These are phyloP conservation scores for Clitarchus hookeri DNA, from an alignment of 2,888 invertebrate species.

Conservation along the genomic window DNA sequence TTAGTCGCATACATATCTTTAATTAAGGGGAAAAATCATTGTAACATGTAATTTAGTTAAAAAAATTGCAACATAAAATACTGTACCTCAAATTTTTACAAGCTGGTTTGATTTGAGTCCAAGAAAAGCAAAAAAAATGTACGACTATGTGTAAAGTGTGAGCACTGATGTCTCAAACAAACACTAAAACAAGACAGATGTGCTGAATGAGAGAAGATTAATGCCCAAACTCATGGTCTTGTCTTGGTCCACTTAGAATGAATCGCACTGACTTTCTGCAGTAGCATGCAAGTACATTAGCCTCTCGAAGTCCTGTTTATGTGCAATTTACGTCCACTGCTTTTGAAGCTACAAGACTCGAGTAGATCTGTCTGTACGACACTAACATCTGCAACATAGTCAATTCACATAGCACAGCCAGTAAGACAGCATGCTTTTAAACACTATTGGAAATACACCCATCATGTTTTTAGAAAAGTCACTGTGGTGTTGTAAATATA, in stretches of 20 bases:
- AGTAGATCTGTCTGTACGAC: neutral
- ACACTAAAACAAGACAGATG: neutral
- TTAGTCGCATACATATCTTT: too few species aligned
- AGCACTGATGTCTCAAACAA: neutral
- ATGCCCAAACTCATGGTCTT: neutral
- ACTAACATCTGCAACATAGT: neutral
- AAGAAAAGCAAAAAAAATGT: too few species aligned
- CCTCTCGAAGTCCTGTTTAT: neutral
- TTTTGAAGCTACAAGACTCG: neutral
- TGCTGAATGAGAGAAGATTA: neutral
- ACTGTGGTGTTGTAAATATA: neutral
- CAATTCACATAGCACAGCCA: neutral
- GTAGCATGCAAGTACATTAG: neutral
- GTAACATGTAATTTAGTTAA: too few species aligned
- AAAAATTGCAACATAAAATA: too few species aligned
- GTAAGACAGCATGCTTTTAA: too few species aligned
- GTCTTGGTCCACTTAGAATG: constrained; percentile 1
- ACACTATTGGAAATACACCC: neutral
- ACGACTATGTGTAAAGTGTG: too few species aligned
- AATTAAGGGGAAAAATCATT: too few species aligned
- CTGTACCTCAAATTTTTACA: too few species aligned
- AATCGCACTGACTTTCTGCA: neutral
- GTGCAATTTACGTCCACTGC: neutral
- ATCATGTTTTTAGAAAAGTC: neutral
- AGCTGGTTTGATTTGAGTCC: too few species aligned